Conservation (phyloP, 53 echinoderm and acorn worm genomes). For the Astropecten irregularis region DNA sequence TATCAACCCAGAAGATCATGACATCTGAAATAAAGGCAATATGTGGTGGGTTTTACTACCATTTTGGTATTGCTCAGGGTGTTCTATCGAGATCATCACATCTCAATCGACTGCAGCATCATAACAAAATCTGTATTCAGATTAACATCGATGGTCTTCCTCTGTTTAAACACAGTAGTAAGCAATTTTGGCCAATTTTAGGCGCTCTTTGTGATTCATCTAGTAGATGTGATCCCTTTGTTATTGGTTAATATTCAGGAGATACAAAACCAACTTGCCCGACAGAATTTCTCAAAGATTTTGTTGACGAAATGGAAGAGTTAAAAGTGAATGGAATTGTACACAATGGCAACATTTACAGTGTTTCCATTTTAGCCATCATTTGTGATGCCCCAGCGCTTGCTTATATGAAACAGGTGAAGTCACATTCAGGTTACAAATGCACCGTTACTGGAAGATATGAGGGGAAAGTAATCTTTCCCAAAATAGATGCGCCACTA, state of each 20-base stretch:
- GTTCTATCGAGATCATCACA: background rate
- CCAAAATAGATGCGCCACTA: constrained; percentile 39
- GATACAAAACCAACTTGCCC: background rate
- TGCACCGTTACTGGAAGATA: constrained; percentile 53
- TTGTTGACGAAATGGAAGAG: background rate
- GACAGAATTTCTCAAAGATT: background rate
- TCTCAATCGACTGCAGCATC: background rate
- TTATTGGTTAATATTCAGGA: background rate
- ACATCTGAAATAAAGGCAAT: background rate
- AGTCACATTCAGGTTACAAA: constrained; percentile 62
- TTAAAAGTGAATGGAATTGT: background rate
- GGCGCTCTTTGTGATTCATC: background rate
- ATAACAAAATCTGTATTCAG: background rate
- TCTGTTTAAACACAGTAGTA: background rate
- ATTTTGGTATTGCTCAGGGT: constrained; percentile 41
- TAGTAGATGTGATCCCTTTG: background rate
- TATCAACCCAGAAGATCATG: constrained; percentile 16
- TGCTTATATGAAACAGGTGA: constrained; percentile 57
- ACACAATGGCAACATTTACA: background rate
- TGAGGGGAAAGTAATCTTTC: constrained; percentile 44
- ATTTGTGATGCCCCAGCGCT: constrained; percentile 76
- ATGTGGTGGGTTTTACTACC: constrained; percentile 54
- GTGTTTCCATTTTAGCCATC: background rate
- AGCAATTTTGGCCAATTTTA: constrained; percentile 3
- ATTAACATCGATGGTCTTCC: constrained; percentile 2